phyloP scores from a whole-genome alignment of 2,888 invertebrate genomes.

The Papilio elwesi region DNA sequence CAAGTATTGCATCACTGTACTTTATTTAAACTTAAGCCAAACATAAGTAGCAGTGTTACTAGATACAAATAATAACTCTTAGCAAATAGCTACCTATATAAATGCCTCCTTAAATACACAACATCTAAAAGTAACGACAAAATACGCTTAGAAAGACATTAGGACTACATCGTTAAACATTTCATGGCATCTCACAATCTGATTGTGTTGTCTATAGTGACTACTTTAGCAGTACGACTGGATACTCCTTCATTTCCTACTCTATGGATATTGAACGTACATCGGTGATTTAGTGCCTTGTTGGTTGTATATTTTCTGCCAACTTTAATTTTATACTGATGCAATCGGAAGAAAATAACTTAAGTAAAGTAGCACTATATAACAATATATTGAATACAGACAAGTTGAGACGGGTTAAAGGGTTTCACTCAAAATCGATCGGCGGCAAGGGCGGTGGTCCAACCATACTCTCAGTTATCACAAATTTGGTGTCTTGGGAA shows the following conservation, averaged over 20 bases:
- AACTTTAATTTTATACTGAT: constrained; percentile 5
- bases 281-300: background rate
- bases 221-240: background rate
- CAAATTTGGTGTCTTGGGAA: constrained; percentile 64
- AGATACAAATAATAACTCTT: constrained; percentile 42
- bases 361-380: background rate
- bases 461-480: constrained; percentile 57
- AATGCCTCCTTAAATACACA: constrained; percentile 41
- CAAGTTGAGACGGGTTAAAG: background rate
- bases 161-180: constrained; percentile 15
- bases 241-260: background rate
- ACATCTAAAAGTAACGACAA: constrained; percentile 42
- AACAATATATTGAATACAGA: background rate
- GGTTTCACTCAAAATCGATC: constrained; percentile 61
- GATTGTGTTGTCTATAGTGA: background rate
- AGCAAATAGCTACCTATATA: constrained; percentile 42
- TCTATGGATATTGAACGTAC: background rate
- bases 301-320: background rate
- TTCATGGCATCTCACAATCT: background rate
- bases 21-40: constrained; percentile 38
- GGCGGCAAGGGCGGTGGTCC: constrained; percentile 63
- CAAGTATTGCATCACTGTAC: constrained; percentile 13
- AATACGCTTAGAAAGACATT: constrained; percentile 40
- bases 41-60: constrained; percentile 32
- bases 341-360: no score